A percentile compares a stretch with the other conserved stretches of the same genome.
Conservation (phyloP, 1,140 invertebrate genomes). For the Drosophila obscura region DNA sequence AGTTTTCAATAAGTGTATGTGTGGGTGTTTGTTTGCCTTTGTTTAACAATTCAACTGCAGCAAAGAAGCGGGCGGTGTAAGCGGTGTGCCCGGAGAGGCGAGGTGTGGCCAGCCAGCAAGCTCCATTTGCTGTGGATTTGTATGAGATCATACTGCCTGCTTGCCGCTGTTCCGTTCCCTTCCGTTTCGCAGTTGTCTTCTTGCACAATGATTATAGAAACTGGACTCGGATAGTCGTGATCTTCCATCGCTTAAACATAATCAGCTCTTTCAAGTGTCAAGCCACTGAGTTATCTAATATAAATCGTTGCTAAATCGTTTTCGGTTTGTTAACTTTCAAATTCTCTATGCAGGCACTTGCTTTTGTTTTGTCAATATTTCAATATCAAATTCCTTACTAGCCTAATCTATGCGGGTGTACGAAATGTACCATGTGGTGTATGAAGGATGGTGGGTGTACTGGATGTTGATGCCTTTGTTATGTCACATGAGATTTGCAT, state of each 20-base stretch:
- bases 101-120: conserved; percentile 26
- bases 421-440: conserved; percentile 19
- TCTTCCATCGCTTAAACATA: conserved; percentile 39
- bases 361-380: conserved; percentile 87
- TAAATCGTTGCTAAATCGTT: conserved; percentile 34
- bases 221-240: conserved; percentile 12
- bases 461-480: conserved; percentile 30
- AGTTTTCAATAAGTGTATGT: conserved; percentile 36
- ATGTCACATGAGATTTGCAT: conserved; percentile 62
- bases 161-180: conserved; percentile 11
- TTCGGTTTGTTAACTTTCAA: conserved; percentile 44
- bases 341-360: conserved; percentile 86
- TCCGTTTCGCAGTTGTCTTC: conserved; percentile 6
- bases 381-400: conserved; percentile 88
- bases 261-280: conserved; percentile 50
- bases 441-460: conserved; percentile 27
- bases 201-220: conserved; percentile 39
- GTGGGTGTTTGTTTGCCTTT: conserved; percentile 18
- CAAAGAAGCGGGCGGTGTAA: conserved; percentile 17
- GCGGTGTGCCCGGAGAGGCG: conserved; percentile 9
- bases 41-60: conserved; percentile 56
- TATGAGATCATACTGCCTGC: conserved; percentile 68
- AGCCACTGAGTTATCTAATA: conserved; percentile 10
- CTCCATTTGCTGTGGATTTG: conserved; percentile 52
- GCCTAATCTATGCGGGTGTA: conserved; percentile 41